Percentiles rank a stretch among this genome's conserved stretches.
phyloP scores from a whole-genome alignment of 2,113 vertebrate genomes.

The Sinosuthora webbiana region DNA sequence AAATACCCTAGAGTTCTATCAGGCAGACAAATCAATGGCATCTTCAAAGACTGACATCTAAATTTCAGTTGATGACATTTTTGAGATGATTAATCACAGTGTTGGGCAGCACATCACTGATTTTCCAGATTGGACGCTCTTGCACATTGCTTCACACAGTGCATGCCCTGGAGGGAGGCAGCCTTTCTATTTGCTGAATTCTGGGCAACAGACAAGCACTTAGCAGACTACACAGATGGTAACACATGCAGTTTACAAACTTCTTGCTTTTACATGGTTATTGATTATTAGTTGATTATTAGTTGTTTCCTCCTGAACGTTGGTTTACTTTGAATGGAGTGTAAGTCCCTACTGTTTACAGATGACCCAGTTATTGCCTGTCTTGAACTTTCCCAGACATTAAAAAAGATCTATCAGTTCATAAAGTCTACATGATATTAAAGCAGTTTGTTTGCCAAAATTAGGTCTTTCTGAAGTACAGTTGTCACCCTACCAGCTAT shows the following conservation, averaged over 20 bases:
- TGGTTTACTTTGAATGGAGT: not conserved
- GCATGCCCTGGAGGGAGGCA: not conserved
- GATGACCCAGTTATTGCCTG: not conserved
- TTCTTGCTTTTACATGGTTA: not conserved
- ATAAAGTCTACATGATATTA: not conserved
- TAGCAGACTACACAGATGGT: not conserved
- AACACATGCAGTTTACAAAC: not conserved
- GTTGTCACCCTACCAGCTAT: not conserved
- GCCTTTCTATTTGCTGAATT: not conserved
- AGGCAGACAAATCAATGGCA: not conserved
- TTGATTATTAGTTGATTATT: not conserved
- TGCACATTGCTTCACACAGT: not conserved
- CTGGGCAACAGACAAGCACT: not conserved
- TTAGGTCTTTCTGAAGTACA: constrained; percentile 7
- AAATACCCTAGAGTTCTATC: not conserved
- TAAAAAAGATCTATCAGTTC: not conserved
- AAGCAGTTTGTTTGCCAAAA: not conserved
- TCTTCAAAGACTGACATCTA: not conserved
- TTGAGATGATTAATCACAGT: not conserved
- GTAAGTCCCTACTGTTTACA: not conserved
- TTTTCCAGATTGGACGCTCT: not conserved
- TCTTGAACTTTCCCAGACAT: not conserved
- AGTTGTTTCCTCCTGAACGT: too few species aligned
- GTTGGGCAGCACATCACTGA: not conserved
- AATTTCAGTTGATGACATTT: not conserved